phyloP scores from a whole-genome alignment of 2,113 vertebrate species.

The Malurus cyaneus region DNA sequence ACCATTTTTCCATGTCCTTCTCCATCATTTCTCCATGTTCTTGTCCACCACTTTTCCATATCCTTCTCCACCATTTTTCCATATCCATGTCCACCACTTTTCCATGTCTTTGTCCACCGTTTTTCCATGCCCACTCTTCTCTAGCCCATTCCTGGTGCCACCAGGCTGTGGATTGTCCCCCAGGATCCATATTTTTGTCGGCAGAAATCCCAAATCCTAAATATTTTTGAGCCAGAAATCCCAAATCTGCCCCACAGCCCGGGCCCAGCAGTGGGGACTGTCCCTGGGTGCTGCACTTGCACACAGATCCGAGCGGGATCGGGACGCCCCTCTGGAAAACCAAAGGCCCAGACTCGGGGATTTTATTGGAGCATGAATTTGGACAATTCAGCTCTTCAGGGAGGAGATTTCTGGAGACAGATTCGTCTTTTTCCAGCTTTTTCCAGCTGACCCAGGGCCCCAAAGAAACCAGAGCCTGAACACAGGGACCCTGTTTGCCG shows the following conservation, averaged over 20 bases:
- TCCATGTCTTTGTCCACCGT: background rate
- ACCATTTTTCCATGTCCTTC: background rate
- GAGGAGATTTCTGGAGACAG: slow-evolving; percentile 15
- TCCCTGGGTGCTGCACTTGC: background rate
- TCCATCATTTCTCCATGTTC: background rate
- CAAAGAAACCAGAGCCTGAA: background rate
- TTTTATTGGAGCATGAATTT: background rate
- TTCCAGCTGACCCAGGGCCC: slow-evolving; percentile 37
- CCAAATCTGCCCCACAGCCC: background rate
- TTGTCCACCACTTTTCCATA: background rate
- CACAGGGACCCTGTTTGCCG: slow-evolving; percentile 9
- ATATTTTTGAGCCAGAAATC: background rate
- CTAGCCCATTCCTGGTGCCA: background rate
- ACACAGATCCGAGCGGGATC: background rate
- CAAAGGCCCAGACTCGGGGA: background rate
- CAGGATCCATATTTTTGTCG: background rate
- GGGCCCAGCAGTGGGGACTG: rapidly evolving
- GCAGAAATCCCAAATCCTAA: too few species aligned
- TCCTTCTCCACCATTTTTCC: background rate
- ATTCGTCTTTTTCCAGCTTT: background rate
- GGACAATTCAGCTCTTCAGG: slow-evolving; percentile 21
- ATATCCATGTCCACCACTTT: background rate
- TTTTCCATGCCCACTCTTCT: background rate
- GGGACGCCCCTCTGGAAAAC: background rate
- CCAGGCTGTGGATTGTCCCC: rapidly evolving